phyloP scores from a whole-genome alignment of 2,113 vertebrate genomes.

The Trichomycterus rosablanca region DNA sequence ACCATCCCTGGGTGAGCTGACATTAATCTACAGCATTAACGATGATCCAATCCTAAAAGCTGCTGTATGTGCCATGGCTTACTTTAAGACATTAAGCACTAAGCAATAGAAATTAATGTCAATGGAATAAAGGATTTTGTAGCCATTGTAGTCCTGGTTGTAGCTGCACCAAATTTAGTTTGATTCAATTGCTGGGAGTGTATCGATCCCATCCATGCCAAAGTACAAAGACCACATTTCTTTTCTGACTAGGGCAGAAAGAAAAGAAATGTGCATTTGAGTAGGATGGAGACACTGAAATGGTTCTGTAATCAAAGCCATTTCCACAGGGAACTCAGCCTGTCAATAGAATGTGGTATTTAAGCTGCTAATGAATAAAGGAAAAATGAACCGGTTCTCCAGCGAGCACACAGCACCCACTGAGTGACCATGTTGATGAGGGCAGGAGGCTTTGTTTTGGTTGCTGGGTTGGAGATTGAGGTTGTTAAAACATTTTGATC shows the following conservation, averaged over 20 bases:
- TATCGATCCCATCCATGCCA: not conserved
- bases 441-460: conserved; percentile 43
- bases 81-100: conserved; percentile 12
- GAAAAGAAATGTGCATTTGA: not conserved
- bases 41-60: conserved; percentile 40
- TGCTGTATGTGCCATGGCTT: conserved; percentile 6
- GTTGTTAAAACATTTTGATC: conserved; percentile 39
- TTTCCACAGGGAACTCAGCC: conserved; percentile 27
- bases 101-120: conserved; percentile 4
- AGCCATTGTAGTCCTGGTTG: conserved; percentile 4
- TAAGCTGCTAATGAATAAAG: conserved; percentile 25
- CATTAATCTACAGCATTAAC: conserved; percentile 61
- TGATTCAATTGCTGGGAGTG: not conserved
- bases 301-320: not conserved
- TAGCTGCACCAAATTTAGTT: not conserved
- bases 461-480: conserved; percentile 42
- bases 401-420: conserved; percentile 19
- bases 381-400: conserved; percentile 25
- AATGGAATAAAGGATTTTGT: conserved; percentile 19
- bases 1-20: conserved; percentile 48
- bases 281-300: not conserved
- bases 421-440: conserved; percentile 27
- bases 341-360: conserved; percentile 25
- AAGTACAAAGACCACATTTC: not conserved
- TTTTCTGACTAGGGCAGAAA: not conserved